Base-by-base conservation (phyloP, 2,113 vertebrate genomes). In the Coptodon bakossiorum region DNA sequence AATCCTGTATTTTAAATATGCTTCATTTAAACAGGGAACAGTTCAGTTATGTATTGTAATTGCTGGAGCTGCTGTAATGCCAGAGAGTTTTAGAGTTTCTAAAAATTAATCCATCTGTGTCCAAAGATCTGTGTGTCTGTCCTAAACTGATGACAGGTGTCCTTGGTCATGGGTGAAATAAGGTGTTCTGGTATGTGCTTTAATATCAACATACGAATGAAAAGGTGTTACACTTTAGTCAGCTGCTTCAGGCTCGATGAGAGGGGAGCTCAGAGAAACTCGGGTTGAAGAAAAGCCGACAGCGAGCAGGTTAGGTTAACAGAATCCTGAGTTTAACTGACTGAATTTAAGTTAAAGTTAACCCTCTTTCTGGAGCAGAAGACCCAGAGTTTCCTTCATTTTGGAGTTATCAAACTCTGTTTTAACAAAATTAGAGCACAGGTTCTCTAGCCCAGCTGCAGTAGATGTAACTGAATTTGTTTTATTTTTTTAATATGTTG, bases 21-120 rank as follows among this genome's bases (percentile, higher is more conserved):
- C 38, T 3, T 71, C 12, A 16, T 45, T 71, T 43, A 71, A 68
- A 68, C 36, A 4, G 63, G 12, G 36, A 66, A 66, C 0, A 0
- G 0, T 66, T 66, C 34, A 38, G 34, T n/a, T 38, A 8, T 38
- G 61, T 66, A 66, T 0, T 66, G 34, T 38, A 66, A 66, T 13
- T 66, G 10, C 24, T 71, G 24, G n/a, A 71, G 66, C 38, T 71
- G 66, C 38, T 0, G 5, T 45, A 45, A 40, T 40, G 63, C 4
- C 1, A 68, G 34, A 9, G 63, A 68, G 63, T 14, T 43, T 71
- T 24, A 43, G 66, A 71, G 38, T 16, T 71, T 66, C 13, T 10
- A 38, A 45, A 71, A 73, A 73, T 71, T 1, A 0, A 43, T 16
- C 66, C n/a, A 1, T 0, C 24, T 3, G 5, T 45, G 38, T 71